Base-by-base conservation (phyloP, 2,888 invertebrate species). In the Dorcus parallelipipedus region DNA sequence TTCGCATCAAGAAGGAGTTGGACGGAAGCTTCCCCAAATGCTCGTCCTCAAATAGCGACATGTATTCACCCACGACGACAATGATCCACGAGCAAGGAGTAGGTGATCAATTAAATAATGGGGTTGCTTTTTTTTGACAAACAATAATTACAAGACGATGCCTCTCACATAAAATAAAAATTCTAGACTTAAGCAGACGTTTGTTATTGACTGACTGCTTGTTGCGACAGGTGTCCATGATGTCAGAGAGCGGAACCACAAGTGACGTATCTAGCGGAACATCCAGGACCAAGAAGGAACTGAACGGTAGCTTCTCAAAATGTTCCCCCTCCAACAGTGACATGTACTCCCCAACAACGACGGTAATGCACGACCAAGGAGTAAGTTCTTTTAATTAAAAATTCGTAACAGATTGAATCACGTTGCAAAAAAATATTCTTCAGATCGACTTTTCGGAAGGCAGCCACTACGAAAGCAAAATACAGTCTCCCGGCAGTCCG, bases 401-500 rank as follows among this genome's bases (percentile, higher is more conserved):
- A 20, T 2, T 14, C 9, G 8, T 17, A 9, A 48, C 17, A 26
- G n/a, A 48, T 48, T 20, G 9, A 9, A 47, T 47, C 14, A 14
- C 14, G 9, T 10, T 47, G 17, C 17, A 41, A 9, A 41, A 9
- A 41, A 10, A n/a, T 63, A 62, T 33, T 33, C 26, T 33, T 33
- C 79, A 82, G 82, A 69, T 82, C 75, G 83, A 83, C 38, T 74
- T 81, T 40, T 72, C 72, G 6, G 68, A 66, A 10, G 66, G 50
- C 26, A 50, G 52, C 42, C 84, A 82, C 68, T 86, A 83, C 76
- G 87, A 85, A 61, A 78, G 80, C 52, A 83, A 83, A 66, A 81
- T 79, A 68, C 80, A 84, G 60, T 89, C 90, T 33, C 89, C 90
- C 38, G 86, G 85, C 6, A 90, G 90, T 67, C 93, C 93, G 0